Percentiles rank a stretch among this genome's conserved stretches.
These are phyloP conservation scores for Aphelenchoides avenae DNA, from an alignment of 1,140 invertebrate species.

Conservation along the genomic window DNA sequence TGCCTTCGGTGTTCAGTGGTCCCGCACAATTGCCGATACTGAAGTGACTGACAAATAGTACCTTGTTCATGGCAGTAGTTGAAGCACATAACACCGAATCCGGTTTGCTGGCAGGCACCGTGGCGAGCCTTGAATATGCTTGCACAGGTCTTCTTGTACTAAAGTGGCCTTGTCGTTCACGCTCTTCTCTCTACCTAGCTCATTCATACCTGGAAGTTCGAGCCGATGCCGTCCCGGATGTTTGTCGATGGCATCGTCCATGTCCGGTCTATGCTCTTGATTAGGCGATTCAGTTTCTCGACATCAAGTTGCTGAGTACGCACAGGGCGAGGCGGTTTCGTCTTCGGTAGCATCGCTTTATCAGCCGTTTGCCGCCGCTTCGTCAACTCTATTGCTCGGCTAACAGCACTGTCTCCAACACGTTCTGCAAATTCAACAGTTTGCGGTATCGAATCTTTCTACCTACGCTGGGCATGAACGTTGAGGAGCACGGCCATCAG, in stretches of 20 bases:
- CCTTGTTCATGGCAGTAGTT: slow-evolving; percentile 56
- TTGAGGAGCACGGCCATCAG: too few species aligned
- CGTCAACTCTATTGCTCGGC: too few species aligned
- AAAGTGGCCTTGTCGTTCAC: not conserved
- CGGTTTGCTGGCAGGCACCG: slow-evolving; percentile 51
- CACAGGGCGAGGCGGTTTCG: too few species aligned
- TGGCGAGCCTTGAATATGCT: slow-evolving; percentile 56
- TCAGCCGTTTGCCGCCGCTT: too few species aligned
- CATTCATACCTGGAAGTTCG: slow-evolving; percentile 51
- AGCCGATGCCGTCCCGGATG: slow-evolving; percentile 52
- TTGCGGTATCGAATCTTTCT: too few species aligned
- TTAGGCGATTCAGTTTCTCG: slow-evolving; percentile 43
- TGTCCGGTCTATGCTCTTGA: slow-evolving; percentile 51
- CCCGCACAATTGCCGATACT: slow-evolving; percentile 19
- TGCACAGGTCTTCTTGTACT: slow-evolving; percentile 59
- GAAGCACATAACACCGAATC: slow-evolving; percentile 58
- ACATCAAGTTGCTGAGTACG: slow-evolving; percentile 51
- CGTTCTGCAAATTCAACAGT: too few species aligned
- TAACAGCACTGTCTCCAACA: too few species aligned
- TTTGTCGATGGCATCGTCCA: slow-evolving; percentile 49
- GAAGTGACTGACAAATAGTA: slow-evolving; percentile 20
- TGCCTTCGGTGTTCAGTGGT: slow-evolving; percentile 9
- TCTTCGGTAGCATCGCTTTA: too few species aligned
- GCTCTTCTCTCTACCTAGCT: not conserved
- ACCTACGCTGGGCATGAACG: too few species aligned